Base-by-base conservation (phyloP, 2,888 invertebrate genomes). In the Ariolimax columbianus region DNA sequence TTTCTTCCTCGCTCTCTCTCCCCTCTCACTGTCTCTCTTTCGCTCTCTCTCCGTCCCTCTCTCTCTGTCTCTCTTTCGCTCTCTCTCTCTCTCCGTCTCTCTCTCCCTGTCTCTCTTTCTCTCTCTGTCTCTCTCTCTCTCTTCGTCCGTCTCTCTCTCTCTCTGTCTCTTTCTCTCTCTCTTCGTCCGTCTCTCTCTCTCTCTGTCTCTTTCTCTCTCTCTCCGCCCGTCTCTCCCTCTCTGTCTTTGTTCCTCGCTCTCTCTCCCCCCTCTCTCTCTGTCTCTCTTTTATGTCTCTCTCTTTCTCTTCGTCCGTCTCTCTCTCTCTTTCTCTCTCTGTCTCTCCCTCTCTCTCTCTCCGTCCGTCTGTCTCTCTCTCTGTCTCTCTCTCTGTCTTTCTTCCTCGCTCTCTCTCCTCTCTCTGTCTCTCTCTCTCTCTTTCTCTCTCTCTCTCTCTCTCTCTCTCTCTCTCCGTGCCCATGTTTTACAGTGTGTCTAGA, bases 291-390 rank as follows among this genome's bases (percentile, higher is more conserved):
- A n/a, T n/a, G n/a, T n/a, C n/a, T n/a, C n/a, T n/a, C n/a, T n/a
- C n/a, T n/a, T n/a, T n/a, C n/a, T 66, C 17, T 66, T 9, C n/a
- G 66, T 66, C 78, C 55, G 47, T 78, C 55, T 78, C 55, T 78
- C 55, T 78, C 78, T 78, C 55, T 78, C 55, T 78, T 59, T 78
- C 78, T 78, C 55, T 55, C 55, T 55, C 51, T 55, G 30, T 17
- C 9, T 17, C 66, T 63, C 36, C 36, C 36, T 36, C 11, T 63
- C 38, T 63, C 63, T 47, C 47, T 7, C 17, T 17, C 47, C 47
- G 7, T 17, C 47, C 47, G 9, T 47, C 47, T 11, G 7, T 59
- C 63, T 79, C 79, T 36, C 19, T 33, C 63, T 63, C 19, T 36
- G 33, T 36, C 38, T 7, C 79, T 38, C 79, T 38, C 38, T 38